Base-by-base conservation (phyloP, 1,140 invertebrate genomes). In the Meloidogyne chitwoodi region DNA sequence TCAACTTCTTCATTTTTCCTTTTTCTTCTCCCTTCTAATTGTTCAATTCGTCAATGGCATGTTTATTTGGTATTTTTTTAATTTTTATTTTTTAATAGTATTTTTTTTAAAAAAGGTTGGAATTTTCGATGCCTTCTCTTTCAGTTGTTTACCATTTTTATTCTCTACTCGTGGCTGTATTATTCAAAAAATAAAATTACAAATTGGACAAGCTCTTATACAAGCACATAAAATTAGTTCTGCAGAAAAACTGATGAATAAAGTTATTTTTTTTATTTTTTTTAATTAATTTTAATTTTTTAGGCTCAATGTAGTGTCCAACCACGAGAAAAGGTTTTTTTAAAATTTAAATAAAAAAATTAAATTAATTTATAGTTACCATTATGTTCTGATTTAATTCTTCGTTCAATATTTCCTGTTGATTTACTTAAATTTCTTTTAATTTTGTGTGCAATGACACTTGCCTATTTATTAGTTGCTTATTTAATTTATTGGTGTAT, bases 371-470 rank as follows among this genome's bases (percentile, higher is more conserved):
- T 74, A 24, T n/a, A 84, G 31, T 67, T 83, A 26, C 79, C 83
- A 1, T 68, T 75, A 34, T 85, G 83, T 69, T 76, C 83, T 8
- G 76, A 83, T 48, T 16, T 83, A 38, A 77, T 85, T 31, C 64
- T 85, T 3, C 62, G 68, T 8, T 79, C 84, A 14, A 73, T 87
- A 27, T 81, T 85, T 69, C 82, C 84, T 38, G 70, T 81, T 12
- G 72, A 82, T 31, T 38, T 85, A 24, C 70, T 85, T 66, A 87
- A 85, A 75, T 85, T 83, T 66, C 68, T 85, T 8, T 31, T 85
- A 27, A 82, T 85, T 69, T 62, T 85, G 67, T 78, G 80, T 41
- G 34, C 85, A 14, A 41, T 85, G 12, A 86, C 83, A 16, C 74
- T 79, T 38, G 80, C 79, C 19, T 85, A 85, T 64, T 76, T 85